These are phyloP conservation scores for Odontomyia ornata DNA, from an alignment of 2,888 invertebrate genomes.

Conservation along the genomic window DNA sequence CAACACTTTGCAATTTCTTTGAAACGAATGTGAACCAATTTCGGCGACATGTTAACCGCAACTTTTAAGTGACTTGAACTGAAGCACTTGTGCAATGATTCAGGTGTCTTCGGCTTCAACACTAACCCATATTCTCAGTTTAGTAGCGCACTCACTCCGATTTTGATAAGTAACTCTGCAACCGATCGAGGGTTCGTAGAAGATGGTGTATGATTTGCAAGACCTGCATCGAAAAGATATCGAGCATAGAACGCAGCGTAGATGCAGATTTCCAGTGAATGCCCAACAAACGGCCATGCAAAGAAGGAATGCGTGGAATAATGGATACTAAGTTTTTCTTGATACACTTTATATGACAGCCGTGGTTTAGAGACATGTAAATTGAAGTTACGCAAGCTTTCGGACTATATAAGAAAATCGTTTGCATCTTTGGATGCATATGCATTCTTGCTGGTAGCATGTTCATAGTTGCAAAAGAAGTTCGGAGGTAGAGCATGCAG, in stretches of 20 bases:
- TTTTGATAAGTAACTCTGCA: background rate
- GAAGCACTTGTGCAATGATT: conserved; percentile 8
- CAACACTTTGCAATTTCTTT: no score
- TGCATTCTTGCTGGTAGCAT: conserved; percentile 5
- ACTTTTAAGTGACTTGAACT: background rate
- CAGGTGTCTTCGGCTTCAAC: background rate
- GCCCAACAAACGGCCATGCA: background rate
- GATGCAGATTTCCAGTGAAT: background rate
- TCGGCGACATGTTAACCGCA: background rate
- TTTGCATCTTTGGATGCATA: background rate
- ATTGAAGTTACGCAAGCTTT: background rate
- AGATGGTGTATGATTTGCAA: conserved; percentile 21
- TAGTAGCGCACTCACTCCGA: background rate
- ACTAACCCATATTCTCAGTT: conserved; percentile 13
- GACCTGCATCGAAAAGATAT: background rate
- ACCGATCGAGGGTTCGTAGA: background rate
- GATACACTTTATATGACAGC: background rate
- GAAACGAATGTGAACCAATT: background rate
- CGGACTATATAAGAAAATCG: conserved; percentile 8
- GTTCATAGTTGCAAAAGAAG: background rate
- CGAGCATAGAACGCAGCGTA: background rate
- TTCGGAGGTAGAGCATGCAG: background rate
- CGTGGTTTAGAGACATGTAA: background rate
- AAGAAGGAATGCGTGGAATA: conserved; percentile 8
- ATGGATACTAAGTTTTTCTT: background rate